Base-by-base conservation (phyloP, 2,888 invertebrate species). In the Prostheceraeus crozeri region DNA sequence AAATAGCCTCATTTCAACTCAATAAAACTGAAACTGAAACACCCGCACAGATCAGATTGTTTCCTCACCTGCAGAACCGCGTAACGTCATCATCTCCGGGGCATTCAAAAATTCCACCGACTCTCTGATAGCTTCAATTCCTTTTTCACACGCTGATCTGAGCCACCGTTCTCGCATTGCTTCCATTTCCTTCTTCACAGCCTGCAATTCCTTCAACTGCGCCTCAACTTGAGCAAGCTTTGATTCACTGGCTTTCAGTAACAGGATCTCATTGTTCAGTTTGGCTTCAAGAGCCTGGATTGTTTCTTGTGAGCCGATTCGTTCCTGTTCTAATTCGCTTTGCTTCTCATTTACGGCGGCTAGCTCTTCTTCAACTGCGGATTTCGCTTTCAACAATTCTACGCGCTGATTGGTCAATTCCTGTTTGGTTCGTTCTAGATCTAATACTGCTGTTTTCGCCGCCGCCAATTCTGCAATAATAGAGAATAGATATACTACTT, bases 11-110 rank as follows among this genome's bases (percentile, higher is more conserved):
- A n/a, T n/a, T n/a, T n/a, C n/a, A n/a, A n/a, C n/a, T n/a, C n/a
- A n/a, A n/a, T n/a, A n/a, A n/a, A n/a, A n/a, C n/a, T n/a, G n/a
- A n/a, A n/a, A n/a, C n/a, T n/a, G n/a, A n/a, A n/a, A n/a, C n/a
- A n/a, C n/a, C n/a, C n/a, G n/a, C n/a, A n/a, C n/a, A n/a, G n/a
- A n/a, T n/a, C n/a, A n/a, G n/a, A n/a, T n/a, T n/a, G n/a, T n/a
- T n/a, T n/a, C n/a, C 51, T 2, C 35, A 80, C 80, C 80, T 36
- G 84, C 82, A 48, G 82, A 81, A 69, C 84, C 36, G 8, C 21
- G n/a, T 8, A 16, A 51, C 6, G 28, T 16, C 52, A 51, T 25
- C 33, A 51, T 6, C 27, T 35, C 52, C 25, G 52, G 52, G 8
- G 25, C n/a, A 27, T 51, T 27, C 14, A 51, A 51, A 27, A 35